Percentiles rank a stretch among this genome's conserved stretches.
Evolutionary conservation across 35 echinoderm and acorn worm species (phyloP).

Genomic region (Heliocidaris tuberculata): DNA sequence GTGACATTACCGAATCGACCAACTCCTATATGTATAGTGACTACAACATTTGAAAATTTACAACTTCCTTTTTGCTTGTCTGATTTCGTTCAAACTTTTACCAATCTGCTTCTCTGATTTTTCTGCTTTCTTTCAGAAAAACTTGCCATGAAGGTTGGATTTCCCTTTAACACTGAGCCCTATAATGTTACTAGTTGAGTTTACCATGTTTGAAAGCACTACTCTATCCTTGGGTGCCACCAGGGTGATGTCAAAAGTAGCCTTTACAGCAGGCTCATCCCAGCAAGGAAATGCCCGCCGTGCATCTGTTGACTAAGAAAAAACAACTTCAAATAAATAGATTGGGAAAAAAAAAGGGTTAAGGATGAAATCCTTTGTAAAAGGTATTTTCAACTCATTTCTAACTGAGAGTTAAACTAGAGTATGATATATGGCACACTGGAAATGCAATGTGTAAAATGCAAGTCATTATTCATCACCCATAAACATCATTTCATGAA

Average conservation of each 20-base stretch:
- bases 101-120: too few relatives aligned
- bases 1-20: too few relatives aligned
- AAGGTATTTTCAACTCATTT: not conserved
- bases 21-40: too few relatives aligned
- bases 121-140: too few relatives aligned
- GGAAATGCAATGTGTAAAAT: not conserved
- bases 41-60: too few relatives aligned
- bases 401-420: too few relatives aligned
- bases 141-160: too few relatives aligned
- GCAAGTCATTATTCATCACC: not conserved
- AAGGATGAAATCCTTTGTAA: not conserved
- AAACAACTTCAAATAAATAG: not conserved
- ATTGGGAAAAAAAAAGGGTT: not conserved
- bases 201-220: slow-evolving; percentile 95
- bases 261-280: slow-evolving; percentile 97
- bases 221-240: slow-evolving; percentile 80
- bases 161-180: too few relatives aligned
- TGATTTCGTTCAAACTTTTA: too few relatives aligned
- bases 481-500: not conserved
- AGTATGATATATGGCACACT: too few relatives aligned
- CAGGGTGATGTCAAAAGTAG: slow-evolving; percentile 93
- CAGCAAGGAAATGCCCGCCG: slow-evolving; percentile 91
- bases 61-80: too few relatives aligned
- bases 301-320: slow-evolving; percentile 89
- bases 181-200: too few relatives aligned